phyloP scores from a whole-genome alignment of 2,113 vertebrate genomes.

The Hippoglossus stenolepis region DNA sequence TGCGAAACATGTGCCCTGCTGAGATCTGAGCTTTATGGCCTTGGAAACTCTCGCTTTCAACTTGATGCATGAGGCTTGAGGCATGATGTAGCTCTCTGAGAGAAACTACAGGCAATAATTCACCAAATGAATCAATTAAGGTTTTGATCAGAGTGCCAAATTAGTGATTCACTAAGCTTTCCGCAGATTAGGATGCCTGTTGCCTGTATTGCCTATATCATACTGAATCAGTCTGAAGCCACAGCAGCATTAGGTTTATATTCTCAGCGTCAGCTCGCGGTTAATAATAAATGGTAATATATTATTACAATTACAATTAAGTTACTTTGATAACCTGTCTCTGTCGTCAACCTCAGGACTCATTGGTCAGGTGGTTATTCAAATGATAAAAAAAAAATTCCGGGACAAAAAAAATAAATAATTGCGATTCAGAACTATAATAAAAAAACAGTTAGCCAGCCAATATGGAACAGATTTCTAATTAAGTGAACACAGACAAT shows the following conservation, averaged over 20 bases:
- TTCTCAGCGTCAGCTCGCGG: background rate
- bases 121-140: slow-evolving; percentile 52
- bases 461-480: slow-evolving; percentile 16
- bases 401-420: too few relatives aligned
- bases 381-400: background rate
- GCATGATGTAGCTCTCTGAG: background rate
- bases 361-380: too few relatives aligned
- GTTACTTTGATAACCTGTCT: background rate
- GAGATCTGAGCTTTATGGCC: slow-evolving; percentile 63
- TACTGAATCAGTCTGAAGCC: slow-evolving; percentile 6
- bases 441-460: background rate
- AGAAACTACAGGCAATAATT: slow-evolving; percentile 30
- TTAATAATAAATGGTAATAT: background rate
- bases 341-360: background rate
- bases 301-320: background rate
- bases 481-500: slow-evolving; percentile 2
- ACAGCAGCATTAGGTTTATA: slow-evolving; percentile 9
- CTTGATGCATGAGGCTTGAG: slow-evolving; percentile 15
- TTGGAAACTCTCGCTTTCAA: slow-evolving; percentile 57
- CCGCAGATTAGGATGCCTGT: slow-evolving; percentile 39
- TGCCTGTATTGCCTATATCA: slow-evolving; percentile 57
- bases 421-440: background rate
- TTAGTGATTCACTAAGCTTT: slow-evolving; percentile 34
- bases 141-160: slow-evolving; percentile 48
- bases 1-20: slow-evolving; percentile 55